Base-by-base conservation (phyloP, 2,113 vertebrate genomes). In the Propithecus coquereli region DNA sequence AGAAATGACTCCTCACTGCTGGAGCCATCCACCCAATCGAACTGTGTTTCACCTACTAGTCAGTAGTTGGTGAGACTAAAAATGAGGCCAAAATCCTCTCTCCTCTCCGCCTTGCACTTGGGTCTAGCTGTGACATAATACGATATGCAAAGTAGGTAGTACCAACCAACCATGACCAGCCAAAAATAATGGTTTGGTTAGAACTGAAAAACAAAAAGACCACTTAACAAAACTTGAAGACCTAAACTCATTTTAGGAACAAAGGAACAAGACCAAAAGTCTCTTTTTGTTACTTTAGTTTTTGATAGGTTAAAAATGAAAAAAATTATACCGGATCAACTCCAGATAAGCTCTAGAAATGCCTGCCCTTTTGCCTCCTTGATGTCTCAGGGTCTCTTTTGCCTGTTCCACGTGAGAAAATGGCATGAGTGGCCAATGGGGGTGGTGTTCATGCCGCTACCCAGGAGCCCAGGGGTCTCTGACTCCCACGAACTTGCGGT, bases 341-440 rank as follows among this genome's bases (percentile, higher is more conserved):
- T 97, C 87, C 96, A 96, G 66, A 97, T 93, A 89, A 96, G 95
- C 94, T 94, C 96, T 98, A 97, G 91, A 87, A 98, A 95, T 77
- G 34, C 66, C 96, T 96, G 96, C 93, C 95, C 95, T 95, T 92
- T 95, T 96, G 89, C 92, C 96, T 97, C 94, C 74, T 74, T 92
- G 97, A 93, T 73, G 68, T 95, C 8, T 65, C 25, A 65, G 66
- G 20, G 50, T 96, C 87, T 97, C 94, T 98, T 97, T 96, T 17
- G 18, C 61, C 70, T 65, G 32, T 40, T 97, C 93, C 94, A 86
- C 37, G 97, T 97, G 97, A 97, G 97, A 96, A 97, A 97, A 98
- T 94, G 97, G 97, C 94, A 97, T 98, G 98, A 97, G 87, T 82
- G 94, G 96, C 73, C 96, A 98, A 96, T 98, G 97, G 85, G 94